Evolutionary conservation across 2,888 invertebrate genomes (phyloP).

Genomic region (Hanleya hanleyi): DNA sequence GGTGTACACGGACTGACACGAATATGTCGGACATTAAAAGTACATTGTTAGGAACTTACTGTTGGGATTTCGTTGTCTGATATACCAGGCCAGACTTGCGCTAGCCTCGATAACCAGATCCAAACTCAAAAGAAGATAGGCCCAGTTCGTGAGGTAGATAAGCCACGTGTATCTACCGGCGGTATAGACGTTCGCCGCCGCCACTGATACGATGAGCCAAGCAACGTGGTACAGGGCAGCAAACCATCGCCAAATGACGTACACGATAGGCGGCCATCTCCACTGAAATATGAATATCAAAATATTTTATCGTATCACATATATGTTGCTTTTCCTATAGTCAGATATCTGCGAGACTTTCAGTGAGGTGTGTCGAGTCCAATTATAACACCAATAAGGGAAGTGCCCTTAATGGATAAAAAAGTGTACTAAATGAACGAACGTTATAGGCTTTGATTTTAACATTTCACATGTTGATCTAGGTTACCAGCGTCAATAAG

Average conservation of each 20-base stretch:
- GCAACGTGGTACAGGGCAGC: constrained; percentile 47
- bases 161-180: constrained; percentile 52
- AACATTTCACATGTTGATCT: no score
- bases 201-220: constrained; percentile 44
- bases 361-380: no score
- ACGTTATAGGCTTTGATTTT: no score
- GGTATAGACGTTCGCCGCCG: constrained; percentile 15
- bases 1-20: no score
- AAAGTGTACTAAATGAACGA: no score
- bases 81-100: neutral
- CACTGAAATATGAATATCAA: constrained; percentile 8
- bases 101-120: constrained; percentile 45
- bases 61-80: constrained; percentile 5
- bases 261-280: constrained; percentile 22
- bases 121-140: constrained; percentile 47
- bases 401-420: no score
- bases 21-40: no score
- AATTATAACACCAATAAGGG: no score
- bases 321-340: no score
- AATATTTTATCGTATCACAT: no score
- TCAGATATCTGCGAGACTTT: no score
- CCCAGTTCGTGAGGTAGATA: constrained; percentile 57
- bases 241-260: constrained; percentile 46
- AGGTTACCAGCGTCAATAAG: no score
- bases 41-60: neutral